phyloP scores from a whole-genome alignment of 2,113 vertebrate genomes.

The Petrocephalus zakoni region DNA sequence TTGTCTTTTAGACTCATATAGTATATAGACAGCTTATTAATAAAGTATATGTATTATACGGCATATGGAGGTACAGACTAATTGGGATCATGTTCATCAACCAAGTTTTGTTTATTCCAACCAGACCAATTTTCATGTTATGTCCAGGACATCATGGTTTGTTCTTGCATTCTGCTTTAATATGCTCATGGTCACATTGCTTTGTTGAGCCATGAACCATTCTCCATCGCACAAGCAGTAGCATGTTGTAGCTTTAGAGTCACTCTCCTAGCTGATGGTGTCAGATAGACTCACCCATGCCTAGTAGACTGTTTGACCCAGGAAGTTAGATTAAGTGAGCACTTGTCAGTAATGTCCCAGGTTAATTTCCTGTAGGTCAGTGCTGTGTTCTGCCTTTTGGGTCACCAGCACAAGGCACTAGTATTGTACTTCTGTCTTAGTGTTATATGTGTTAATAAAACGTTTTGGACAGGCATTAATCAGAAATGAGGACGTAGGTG shows the following conservation, averaged over 20 bases:
- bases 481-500: not conserved
- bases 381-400: not conserved
- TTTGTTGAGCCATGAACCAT: conserved; percentile 5
- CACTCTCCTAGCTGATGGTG: not conserved
- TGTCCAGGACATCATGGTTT: not conserved
- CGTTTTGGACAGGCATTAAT: not conserved
- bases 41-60: not conserved
- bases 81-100: not conserved
- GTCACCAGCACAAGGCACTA: not conserved
- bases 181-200: not conserved
- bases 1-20: not conserved
- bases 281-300: not conserved
- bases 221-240: not conserved
- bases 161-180: not conserved
- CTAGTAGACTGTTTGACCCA: not conserved
- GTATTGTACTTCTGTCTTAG: not conserved
- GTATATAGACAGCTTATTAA: not conserved
- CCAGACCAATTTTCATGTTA: not conserved
- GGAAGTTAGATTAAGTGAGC: not conserved
- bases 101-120: not conserved
- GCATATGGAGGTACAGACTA: not conserved
- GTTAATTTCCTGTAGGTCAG: not conserved
- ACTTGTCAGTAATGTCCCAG: not conserved
- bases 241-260: not conserved
- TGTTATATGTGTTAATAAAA: not conserved